Evolutionary conservation across 1,140 invertebrate species (phyloP).

Genomic region (Harlomillsia oculata): DNA sequence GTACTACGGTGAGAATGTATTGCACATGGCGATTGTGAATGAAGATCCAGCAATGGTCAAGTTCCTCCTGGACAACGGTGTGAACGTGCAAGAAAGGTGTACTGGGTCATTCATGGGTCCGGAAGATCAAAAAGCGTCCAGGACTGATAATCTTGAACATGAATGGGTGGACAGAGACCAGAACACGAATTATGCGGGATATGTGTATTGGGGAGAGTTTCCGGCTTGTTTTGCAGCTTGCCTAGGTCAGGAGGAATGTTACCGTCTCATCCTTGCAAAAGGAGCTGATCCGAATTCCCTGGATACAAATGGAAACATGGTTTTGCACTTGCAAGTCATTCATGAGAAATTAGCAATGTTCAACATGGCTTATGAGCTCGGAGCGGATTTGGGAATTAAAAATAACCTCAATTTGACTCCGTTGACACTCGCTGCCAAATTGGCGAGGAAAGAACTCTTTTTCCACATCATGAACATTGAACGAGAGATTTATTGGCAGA

Average conservation of each 20-base stretch:
- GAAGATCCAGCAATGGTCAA: constrained; percentile 97
- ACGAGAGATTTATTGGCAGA: constrained; percentile 92
- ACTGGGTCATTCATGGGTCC: constrained; percentile 94
- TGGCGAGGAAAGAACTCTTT: constrained; percentile 87
- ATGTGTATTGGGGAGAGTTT: constrained; percentile 89
- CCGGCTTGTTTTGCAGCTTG: constrained; percentile 92
- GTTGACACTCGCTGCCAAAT: constrained; percentile 82
- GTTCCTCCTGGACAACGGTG: constrained; percentile 82
- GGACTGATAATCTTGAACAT: constrained; percentile 76
- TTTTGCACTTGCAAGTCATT: constrained; percentile 92
- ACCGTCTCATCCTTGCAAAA: constrained; percentile 80
- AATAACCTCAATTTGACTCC: constrained; percentile 86
- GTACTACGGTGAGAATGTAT: constrained; percentile 86
- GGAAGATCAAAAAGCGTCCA: constrained; percentile 88
- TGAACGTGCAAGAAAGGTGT: constrained; percentile 80
- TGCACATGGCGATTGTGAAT: constrained; percentile 97
- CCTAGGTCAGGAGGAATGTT: constrained; percentile 93
- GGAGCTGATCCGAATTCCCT: constrained; percentile 90
- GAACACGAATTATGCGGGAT: constrained; percentile 90
- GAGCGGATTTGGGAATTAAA: constrained; percentile 69
- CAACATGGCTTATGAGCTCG: constrained; percentile 86
- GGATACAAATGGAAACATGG: constrained; percentile 96
- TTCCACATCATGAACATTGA: constrained; percentile 92
- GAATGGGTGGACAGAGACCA: constrained; percentile 79
- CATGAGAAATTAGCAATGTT: constrained; percentile 92